Conservation (phyloP, 2,797 vertebrate genomes). For the Luscinia luscinia region DNA sequence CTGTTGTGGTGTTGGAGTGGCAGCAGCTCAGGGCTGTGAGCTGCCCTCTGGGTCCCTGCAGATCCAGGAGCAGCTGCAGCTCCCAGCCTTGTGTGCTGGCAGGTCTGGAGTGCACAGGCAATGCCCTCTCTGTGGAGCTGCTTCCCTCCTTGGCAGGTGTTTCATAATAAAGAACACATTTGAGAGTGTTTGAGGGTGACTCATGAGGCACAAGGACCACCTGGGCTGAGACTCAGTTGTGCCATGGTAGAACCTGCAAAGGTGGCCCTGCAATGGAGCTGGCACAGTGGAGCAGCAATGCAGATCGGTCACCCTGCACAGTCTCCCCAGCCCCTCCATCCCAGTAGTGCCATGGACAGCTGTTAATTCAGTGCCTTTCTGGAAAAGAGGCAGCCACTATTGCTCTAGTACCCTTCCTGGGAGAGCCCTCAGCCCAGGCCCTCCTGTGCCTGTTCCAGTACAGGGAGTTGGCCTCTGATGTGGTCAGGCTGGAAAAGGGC, state of each 20-base stretch:
- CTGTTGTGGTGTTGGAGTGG: rapidly evolving
- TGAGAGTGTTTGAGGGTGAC: background rate
- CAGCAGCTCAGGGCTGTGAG: background rate
- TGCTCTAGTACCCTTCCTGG: background rate
- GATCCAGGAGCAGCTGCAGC: background rate
- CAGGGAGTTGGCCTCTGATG: rapidly evolving
- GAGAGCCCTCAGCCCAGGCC: background rate
- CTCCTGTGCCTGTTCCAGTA: background rate
- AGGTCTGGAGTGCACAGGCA: background rate
- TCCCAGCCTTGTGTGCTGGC: background rate
- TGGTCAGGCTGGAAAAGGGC: background rate
- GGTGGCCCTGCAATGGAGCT: background rate
- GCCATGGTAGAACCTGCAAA: background rate
- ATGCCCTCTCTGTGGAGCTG: rapidly evolving
- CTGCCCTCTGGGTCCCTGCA: background rate
- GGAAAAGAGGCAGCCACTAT: background rate
- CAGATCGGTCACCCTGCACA: background rate
- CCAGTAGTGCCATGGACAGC: rapidly evolving
- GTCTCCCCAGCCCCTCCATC: background rate
- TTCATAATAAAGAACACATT: rapidly evolving
- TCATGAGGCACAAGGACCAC: background rate
- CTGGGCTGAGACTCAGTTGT: background rate
- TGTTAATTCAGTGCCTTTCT: background rate
- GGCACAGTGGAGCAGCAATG: background rate
- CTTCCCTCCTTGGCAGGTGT: background rate